Conservation (phyloP, 2,113 vertebrate genomes). For the Trichomycterus rosablanca region DNA sequence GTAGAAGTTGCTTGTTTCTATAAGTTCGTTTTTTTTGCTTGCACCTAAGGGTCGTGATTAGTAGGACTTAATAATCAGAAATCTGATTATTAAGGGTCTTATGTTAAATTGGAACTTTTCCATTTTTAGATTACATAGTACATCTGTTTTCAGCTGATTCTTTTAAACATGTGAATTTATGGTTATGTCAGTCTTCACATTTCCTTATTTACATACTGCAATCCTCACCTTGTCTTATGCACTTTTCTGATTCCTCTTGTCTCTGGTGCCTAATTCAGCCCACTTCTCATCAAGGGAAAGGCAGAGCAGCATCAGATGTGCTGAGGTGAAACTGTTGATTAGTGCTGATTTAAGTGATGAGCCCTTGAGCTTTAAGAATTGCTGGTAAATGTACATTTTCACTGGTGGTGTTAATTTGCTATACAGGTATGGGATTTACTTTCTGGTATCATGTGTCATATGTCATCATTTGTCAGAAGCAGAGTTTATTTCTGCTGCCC, state of each 20-base stretch:
- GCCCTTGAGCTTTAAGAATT: background rate
- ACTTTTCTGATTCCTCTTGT: background rate
- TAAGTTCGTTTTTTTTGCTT: no score
- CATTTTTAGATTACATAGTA: no score
- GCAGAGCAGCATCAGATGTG: background rate
- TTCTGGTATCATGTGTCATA: background rate
- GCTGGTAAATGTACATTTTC: no score
- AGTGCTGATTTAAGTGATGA: constrained; percentile 4
- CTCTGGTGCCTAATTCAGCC: background rate
- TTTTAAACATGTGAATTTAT: no score
- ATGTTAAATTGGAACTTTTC: no score
- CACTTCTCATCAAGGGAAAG: background rate
- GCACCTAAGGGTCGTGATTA: no score
- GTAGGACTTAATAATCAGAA: no score
- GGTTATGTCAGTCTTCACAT: no score
- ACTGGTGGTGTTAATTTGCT: background rate
- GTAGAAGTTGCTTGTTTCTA: no score
- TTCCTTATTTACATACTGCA: constrained; percentile 3
- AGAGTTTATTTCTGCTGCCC: constrained; percentile 4
- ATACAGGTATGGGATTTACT: background rate
- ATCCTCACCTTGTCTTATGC: constrained; percentile 7
- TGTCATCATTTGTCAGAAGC: background rate
- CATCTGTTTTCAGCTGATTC: no score
- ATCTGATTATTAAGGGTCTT: no score
- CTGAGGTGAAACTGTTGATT: background rate